A percentile compares a stretch with the other conserved stretches of the same genome.
Evolutionary conservation across 1,140 invertebrate genomes (phyloP).

Genomic region (Odontomachus brunneus): DNA sequence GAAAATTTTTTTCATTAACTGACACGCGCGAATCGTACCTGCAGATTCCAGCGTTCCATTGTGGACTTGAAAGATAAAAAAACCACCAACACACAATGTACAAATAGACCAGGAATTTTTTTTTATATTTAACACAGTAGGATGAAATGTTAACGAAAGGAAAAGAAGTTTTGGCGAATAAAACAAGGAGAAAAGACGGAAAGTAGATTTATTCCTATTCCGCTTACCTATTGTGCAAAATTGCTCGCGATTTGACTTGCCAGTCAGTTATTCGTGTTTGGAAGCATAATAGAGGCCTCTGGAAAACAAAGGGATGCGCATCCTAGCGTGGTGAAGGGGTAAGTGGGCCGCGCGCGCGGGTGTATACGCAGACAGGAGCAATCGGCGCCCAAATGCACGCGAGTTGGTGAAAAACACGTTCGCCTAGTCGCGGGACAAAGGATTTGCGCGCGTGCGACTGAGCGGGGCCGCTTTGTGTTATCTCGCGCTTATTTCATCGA

Average conservation of each 20-base stretch:
- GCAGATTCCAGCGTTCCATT: no score
- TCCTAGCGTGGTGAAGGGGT: slow-evolving; percentile 12
- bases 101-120: no score
- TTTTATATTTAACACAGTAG: no score
- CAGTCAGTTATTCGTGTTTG: slow-evolving; percentile 51
- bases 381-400: slow-evolving; percentile 26
- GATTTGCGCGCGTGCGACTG: slow-evolving; percentile 27
- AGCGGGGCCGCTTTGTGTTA: slow-evolving; percentile 42
- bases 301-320: slow-evolving; percentile 42
- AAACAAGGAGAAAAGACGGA: not conserved
- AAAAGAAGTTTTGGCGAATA: not conserved
- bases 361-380: slow-evolving; percentile 45
- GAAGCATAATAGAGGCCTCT: slow-evolving; percentile 49
- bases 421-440: slow-evolving; percentile 40
- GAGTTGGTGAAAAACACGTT: slow-evolving; percentile 50
- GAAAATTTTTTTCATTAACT: slow-evolving; percentile 38
- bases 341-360: slow-evolving; percentile 33
- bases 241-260: slow-evolving; percentile 42
- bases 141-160: no score
- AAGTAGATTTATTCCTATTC: not conserved
- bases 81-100: no score
- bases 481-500: slow-evolving; percentile 48
- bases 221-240: slow-evolving; percentile 5
- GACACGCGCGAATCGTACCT: not conserved
- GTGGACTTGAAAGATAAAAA: no score